Evolutionary conservation across 2,113 vertebrate species (phyloP).

Genomic region (Alligator mississippiensis): DNA sequence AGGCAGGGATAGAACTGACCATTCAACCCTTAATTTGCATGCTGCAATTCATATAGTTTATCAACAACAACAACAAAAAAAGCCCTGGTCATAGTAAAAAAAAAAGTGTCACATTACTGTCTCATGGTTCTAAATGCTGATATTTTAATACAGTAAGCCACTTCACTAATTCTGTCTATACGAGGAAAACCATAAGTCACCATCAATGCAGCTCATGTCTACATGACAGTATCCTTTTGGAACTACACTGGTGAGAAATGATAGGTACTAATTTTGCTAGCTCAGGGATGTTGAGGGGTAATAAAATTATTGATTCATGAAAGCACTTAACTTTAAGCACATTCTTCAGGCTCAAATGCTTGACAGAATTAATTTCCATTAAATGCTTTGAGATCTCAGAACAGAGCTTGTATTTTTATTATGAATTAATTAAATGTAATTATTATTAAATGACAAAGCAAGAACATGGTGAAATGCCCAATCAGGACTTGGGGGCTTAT

Average conservation of each 20-base stretch:
- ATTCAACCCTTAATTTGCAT: neutral
- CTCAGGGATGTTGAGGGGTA: fast-evolving
- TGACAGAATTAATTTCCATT: neutral
- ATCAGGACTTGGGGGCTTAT: neutral
- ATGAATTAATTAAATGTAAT: neutral
- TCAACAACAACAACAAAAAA: neutral
- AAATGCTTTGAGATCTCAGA: neutral
- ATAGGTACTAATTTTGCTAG: fast-evolving
- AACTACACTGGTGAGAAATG: fast-evolving
- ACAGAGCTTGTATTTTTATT: neutral
- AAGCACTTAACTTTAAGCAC: neutral
- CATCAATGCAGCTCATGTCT: fast-evolving
- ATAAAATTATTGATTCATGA: neutral
- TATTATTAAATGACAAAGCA: neutral
- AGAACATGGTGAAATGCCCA: neutral
- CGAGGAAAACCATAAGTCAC: neutral
- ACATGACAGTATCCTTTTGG: neutral
- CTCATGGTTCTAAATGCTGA: neutral
- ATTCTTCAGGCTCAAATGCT: neutral
- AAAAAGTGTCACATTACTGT: neutral
- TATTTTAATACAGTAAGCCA: fast-evolving
- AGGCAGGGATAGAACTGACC: neutral
- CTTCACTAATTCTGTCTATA: neutral
- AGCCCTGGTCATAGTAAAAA: neutral
- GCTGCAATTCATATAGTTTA: neutral